Evolutionary conservation across 2,888 invertebrate species (phyloP).

Genomic region (Linyphia triangularis): DNA sequence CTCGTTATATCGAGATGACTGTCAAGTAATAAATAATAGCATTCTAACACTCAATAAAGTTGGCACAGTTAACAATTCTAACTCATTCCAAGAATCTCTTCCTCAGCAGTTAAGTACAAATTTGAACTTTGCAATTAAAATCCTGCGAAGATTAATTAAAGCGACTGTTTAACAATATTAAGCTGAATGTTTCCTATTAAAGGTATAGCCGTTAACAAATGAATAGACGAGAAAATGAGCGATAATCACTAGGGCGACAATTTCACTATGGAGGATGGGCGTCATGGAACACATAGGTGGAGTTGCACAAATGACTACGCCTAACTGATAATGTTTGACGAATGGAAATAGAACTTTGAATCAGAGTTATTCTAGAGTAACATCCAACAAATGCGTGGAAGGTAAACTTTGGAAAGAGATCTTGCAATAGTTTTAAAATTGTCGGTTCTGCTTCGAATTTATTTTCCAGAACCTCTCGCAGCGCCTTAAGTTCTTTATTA

Average conservation of each 20-base stretch:
- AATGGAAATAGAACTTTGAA: too few species aligned
- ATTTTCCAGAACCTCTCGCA: too few species aligned
- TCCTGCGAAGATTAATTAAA: constrained; percentile 24
- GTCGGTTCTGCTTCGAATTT: too few species aligned
- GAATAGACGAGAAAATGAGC: constrained; percentile 37
- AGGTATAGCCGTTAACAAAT: constrained; percentile 23
- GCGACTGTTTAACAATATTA: background rate
- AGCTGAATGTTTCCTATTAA: constrained; percentile 42
- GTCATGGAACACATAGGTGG: background rate
- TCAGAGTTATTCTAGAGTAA: too few species aligned
- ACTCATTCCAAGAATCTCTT: background rate
- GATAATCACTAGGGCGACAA: background rate
- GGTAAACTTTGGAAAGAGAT: too few species aligned
- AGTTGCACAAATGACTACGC: background rate
- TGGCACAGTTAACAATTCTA: background rate
- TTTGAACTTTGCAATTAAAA: constrained; percentile 15
- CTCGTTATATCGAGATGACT: too few species aligned
- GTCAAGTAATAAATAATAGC: too few species aligned
- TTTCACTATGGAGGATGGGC: background rate
- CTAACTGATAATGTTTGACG: background rate
- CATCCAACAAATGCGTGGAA: too few species aligned
- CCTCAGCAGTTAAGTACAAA: background rate
- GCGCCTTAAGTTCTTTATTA: too few species aligned
- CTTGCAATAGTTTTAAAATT: too few species aligned
- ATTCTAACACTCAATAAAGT: too few species aligned